phyloP scores from a whole-genome alignment of 2,113 vertebrate species.

The Chaetorhynchus papuensis region DNA sequence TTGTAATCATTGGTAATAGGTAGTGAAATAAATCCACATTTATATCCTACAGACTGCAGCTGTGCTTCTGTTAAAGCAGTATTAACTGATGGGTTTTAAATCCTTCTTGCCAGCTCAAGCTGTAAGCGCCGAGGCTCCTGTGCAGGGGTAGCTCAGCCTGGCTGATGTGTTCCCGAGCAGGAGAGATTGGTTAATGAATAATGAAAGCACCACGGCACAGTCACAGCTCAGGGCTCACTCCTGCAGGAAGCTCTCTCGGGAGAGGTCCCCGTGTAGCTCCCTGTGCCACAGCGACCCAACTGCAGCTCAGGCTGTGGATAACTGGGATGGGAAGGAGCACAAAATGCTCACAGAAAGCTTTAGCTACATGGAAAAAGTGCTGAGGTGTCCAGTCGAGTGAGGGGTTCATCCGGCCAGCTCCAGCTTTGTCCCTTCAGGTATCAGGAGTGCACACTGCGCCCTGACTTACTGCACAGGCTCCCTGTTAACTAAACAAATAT shows the following conservation, averaged over 20 bases:
- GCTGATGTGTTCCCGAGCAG: not conserved
- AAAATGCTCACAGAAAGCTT: not conserved
- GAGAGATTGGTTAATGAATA: not conserved
- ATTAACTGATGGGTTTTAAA: slow-evolving; percentile 35
- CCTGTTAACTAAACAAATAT: not conserved
- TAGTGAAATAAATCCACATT: slow-evolving; percentile 59
- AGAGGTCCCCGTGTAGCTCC: not conserved
- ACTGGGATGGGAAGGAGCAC: fast-evolving
- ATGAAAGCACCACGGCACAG: slow-evolving; percentile 1
- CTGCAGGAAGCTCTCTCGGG: not conserved
- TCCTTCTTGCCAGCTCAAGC: slow-evolving; percentile 37
- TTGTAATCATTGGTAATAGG: slow-evolving; percentile 50
- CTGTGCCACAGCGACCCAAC: not conserved
- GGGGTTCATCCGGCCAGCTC: fast-evolving
- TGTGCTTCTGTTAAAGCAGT: slow-evolving; percentile 29
- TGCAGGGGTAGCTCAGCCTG: not conserved
- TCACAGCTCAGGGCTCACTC: not conserved
- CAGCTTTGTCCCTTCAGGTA: not conserved
- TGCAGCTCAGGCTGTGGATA: not conserved
- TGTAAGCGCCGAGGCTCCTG: not conserved
- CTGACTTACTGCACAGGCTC: not conserved
- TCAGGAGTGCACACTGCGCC: not conserved
- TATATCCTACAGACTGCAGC: slow-evolving; percentile 46
- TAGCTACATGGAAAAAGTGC: not conserved
- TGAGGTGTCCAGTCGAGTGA: fast-evolving